Conservation (phyloP, 2,113 vertebrate genomes). For the Coptodon rendalli region DNA sequence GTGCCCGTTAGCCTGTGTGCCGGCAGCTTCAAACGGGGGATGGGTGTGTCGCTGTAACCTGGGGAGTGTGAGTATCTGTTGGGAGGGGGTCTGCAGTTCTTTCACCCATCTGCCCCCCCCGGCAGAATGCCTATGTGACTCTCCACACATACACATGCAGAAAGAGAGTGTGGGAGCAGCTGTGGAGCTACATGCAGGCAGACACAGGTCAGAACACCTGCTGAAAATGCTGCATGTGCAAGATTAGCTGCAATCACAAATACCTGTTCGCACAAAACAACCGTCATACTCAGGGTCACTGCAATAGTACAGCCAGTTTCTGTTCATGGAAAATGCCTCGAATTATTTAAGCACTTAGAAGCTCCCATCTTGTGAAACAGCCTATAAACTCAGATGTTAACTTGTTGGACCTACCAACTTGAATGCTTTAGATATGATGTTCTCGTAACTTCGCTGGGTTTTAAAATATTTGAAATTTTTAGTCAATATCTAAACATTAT, state of each 20-base stretch:
- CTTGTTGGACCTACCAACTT: background rate
- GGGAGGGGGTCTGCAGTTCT: conserved; percentile 3
- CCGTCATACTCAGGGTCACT: background rate
- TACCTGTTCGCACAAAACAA: background rate
- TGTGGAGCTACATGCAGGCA: background rate
- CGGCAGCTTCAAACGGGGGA: conserved; percentile 2
- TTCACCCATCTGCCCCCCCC: conserved; percentile 54
- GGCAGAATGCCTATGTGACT: background rate
- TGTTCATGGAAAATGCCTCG: background rate
- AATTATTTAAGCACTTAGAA: background rate
- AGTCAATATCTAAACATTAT: background rate
- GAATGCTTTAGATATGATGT: background rate
- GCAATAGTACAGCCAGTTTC: background rate
- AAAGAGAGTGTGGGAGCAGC: conserved; percentile 16
- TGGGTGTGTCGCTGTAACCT: conserved; percentile 38
- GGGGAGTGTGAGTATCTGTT: background rate
- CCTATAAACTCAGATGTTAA: background rate
- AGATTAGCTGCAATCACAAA: background rate
- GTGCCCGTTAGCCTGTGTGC: conserved; percentile 22
- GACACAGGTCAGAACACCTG: conserved; percentile 48
- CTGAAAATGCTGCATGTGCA: conserved; percentile 26
- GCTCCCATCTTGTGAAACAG: background rate
- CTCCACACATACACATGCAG: background rate
- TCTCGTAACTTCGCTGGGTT: background rate
- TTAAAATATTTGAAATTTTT: background rate